phyloP scores from a whole-genome alignment of 1,140 invertebrate genomes.

The Chrysopa pallens region DNA sequence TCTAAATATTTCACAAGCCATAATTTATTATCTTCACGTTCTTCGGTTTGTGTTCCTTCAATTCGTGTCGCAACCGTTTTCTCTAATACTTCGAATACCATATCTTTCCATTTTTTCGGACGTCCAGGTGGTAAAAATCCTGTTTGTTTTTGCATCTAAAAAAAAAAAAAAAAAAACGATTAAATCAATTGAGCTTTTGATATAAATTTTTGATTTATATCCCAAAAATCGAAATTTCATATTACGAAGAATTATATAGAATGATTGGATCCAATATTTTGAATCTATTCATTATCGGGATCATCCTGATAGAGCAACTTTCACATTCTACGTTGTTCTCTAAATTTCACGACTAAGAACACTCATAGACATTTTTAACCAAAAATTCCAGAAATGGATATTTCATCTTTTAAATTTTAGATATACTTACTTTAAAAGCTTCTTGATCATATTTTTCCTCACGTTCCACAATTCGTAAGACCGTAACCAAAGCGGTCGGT shows the following conservation, averaged over 20 bases:
- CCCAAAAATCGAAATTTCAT: too few species aligned
- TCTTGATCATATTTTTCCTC: constrained; percentile 84
- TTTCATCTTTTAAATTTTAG: constrained; percentile 2
- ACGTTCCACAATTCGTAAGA: constrained; percentile 86
- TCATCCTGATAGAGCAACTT: too few species aligned
- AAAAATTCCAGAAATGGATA: constrained; percentile 1
- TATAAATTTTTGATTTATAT: too few species aligned
- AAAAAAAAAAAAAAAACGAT: too few species aligned
- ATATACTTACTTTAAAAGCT: constrained; percentile 36
- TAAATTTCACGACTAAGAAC: too few species aligned
- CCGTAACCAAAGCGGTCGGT: constrained; percentile 91
- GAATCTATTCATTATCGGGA: too few species aligned
- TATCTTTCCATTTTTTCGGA: constrained; percentile 82
- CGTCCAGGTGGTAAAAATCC: constrained; percentile 85
- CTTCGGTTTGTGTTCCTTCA: constrained; percentile 84
- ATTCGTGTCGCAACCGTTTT: constrained; percentile 67
- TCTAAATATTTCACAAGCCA: constrained; percentile 70
- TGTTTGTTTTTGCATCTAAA: constrained; percentile 53
- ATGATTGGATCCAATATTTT: too few species aligned
- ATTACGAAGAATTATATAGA: too few species aligned
- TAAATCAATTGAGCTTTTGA: too few species aligned
- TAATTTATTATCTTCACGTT: constrained; percentile 79
- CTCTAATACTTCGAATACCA: constrained; percentile 69
- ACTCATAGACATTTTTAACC: too few species aligned
- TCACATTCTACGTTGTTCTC: too few species aligned